Percentiles rank a stretch among this genome's conserved stretches.
These are phyloP conservation scores for Ferrisia virgata DNA, from an alignment of 2,888 invertebrate genomes.

Conservation along the genomic window DNA sequence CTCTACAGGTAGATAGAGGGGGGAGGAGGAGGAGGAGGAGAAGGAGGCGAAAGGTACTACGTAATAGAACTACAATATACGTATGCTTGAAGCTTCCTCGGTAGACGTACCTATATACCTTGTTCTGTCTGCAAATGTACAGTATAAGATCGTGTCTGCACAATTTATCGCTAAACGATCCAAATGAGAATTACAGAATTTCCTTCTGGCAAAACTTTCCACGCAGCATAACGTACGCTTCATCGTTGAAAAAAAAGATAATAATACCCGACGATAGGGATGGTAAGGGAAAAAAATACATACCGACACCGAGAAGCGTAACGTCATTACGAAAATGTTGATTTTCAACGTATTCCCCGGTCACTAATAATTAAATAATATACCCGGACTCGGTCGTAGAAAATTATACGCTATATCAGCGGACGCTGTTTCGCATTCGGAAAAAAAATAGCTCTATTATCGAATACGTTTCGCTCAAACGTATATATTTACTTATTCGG, in stretches of 20 bases:
- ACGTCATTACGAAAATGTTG: background rate
- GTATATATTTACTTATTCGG: background rate
- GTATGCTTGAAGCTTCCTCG: background rate
- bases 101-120: background rate
- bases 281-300: background rate
- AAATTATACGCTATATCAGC: background rate
- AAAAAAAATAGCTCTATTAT: background rate
- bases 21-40: too few species aligned
- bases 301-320: background rate
- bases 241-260: background rate
- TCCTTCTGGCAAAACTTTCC: background rate
- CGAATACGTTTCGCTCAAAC: background rate
- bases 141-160: background rate
- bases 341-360: background rate
- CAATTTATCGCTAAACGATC: background rate
- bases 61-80: background rate
- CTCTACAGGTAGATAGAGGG: too few species aligned
- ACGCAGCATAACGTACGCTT: background rate
- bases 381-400: too few species aligned
- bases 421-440: background rate
- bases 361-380: background rate
- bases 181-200: background rate
- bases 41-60: too few species aligned
- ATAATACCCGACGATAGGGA: background rate
- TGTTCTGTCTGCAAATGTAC: background rate